These are phyloP conservation scores for Oophaga sylvatica DNA, from an alignment of 2,797 vertebrate genomes.

Conservation along the genomic window DNA sequence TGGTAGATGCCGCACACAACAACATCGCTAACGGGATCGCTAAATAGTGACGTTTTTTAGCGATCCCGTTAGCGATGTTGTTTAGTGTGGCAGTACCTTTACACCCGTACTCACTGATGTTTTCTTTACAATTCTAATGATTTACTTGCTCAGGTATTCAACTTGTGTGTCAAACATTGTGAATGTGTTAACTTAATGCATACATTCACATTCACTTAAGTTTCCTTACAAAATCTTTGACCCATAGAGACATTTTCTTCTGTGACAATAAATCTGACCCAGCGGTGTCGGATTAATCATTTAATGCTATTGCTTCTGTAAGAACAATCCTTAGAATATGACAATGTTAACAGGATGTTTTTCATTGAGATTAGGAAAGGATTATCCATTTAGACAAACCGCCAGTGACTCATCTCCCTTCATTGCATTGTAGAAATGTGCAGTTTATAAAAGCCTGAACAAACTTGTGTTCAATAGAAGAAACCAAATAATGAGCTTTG, in stretches of 20 bases:
- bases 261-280: constrained; percentile 56
- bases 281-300: constrained; percentile 62
- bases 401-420: constrained; percentile 64
- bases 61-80: no score
- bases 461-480: constrained; percentile 61
- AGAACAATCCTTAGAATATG: constrained; percentile 66
- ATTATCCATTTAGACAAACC: constrained; percentile 64
- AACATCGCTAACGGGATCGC: no score
- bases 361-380: constrained; percentile 65
- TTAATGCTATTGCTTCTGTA: constrained; percentile 65
- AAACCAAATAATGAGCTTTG: constrained; percentile 55
- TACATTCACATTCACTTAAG: background rate
- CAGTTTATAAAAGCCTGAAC: constrained; percentile 43
- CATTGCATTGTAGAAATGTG: constrained; percentile 60
- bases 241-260: constrained; percentile 16
- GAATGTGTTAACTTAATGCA: background rate
- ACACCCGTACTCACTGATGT: background rate
- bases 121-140: background rate
- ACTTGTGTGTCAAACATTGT: background rate
- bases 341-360: constrained; percentile 68
- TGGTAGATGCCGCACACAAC: no score
- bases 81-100: no score
- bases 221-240: background rate
- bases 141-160: background rate
- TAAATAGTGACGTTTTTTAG: no score